Base-by-base conservation (phyloP, 1,140 invertebrate genomes). In the Aporrectodea caliginosa region DNA sequence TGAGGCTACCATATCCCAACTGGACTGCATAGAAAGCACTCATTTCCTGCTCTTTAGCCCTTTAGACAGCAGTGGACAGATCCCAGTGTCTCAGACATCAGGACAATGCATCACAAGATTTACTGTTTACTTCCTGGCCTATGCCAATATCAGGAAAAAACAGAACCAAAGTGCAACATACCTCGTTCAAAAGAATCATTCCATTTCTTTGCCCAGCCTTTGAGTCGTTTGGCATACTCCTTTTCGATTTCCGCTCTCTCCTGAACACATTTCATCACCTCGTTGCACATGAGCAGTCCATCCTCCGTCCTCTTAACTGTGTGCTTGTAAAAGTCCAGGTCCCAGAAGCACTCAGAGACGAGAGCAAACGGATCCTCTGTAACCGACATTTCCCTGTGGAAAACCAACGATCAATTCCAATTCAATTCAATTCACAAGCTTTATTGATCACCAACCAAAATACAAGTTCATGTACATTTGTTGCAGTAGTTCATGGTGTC, bases 201-300 rank as follows among this genome's bases (percentile, higher is more conserved):
- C 97, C 97, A 99, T 90, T 98, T 98, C 89, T 97, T 98, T 69
- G 94, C 93, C 97, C 97, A 99, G 58, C 92, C 92, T 82, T 94
- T 93, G 82, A 99, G 89, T 84, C 92, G 94, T 89, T 98, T 97
- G 12, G 96, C 95, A 89, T 99, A 98, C 74, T 91, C 92, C 88
- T 97, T 98, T 89, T 99, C 97, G 75, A 99, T 98, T 85, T 99
- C 97, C 74, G 95, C 90, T 78, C 86, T 83, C 89, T 97, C 95
- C 85, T 95, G 93, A 30, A 98, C 93, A 71, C 98, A 90, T 33
- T 92, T 91, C 85, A 96, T 93, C 78, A 99, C 90, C 86, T 96
- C 96, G 84, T 94, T 92, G 89, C 96, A 98, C 16, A 98, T 90
- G 86, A 93, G 92, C 88, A 96, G 94, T 16, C 96, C 96, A 90